A percentile compares a stretch with the other conserved stretches of the same genome.
These are phyloP conservation scores for Cerastis leucographa DNA, from an alignment of 2,888 invertebrate species.

Conservation along the genomic window DNA sequence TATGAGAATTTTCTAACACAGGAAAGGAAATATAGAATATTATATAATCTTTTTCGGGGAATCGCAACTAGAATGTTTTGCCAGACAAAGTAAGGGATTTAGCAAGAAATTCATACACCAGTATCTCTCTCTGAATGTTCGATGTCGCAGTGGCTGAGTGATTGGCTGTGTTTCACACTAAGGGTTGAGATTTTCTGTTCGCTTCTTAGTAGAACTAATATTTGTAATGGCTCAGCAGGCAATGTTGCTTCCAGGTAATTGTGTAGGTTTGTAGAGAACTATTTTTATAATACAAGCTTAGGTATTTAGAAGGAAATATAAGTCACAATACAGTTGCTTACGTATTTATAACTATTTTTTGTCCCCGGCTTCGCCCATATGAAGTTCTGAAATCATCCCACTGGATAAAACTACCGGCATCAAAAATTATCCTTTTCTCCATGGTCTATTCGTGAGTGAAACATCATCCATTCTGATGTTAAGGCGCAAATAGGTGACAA, in stretches of 20 bases:
- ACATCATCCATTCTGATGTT: no score
- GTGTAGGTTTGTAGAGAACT: not conserved
- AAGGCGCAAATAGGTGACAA: no score
- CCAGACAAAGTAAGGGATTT: not conserved
- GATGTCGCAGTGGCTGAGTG: not conserved
- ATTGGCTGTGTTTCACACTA: conserved; percentile 6
- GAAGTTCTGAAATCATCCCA: not conserved
- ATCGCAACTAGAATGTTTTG: not conserved
- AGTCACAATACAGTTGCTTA: not conserved
- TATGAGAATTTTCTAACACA: not conserved
- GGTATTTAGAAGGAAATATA: not conserved
- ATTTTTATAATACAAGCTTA: not conserved
- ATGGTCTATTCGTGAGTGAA: no score
- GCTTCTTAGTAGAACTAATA: not conserved
- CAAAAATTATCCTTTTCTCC: not conserved
- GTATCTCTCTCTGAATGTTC: not conserved
- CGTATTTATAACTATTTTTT: not conserved
- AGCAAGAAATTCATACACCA: not conserved
- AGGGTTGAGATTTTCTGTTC: not conserved
- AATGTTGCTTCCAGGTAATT: not conserved
- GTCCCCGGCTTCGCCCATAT: not conserved
- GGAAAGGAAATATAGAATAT: not conserved
- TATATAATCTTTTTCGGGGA: not conserved
- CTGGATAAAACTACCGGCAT: not conserved
- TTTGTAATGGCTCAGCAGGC: not conserved